phyloP scores from a whole-genome alignment of 2,113 vertebrate species.

The Colinus virginianus region DNA sequence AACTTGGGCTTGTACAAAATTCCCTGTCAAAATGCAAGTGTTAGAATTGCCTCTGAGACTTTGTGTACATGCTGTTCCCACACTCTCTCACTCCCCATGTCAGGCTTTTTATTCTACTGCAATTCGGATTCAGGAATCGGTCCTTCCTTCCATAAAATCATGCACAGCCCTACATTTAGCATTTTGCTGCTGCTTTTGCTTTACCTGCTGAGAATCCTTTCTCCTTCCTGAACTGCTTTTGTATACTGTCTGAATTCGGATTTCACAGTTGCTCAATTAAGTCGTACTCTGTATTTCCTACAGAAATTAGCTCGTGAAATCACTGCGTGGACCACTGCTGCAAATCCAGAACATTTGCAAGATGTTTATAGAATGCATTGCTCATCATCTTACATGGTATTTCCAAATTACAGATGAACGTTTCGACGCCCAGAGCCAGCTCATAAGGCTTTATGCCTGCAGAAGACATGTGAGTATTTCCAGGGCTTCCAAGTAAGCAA shows the following conservation, averaged over 20 bases:
- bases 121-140: slow-evolving; percentile 42
- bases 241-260: neutral
- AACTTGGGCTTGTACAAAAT: neutral
- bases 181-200: slow-evolving; percentile 10
- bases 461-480: neutral
- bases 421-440: neutral
- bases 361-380: neutral
- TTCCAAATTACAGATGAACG: neutral
- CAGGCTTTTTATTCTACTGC: slow-evolving; percentile 28
- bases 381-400: neutral
- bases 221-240: slow-evolving; percentile 26
- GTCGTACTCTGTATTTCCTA: neutral
- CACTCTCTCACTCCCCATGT: slow-evolving; percentile 44
- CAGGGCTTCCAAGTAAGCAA: neutral
- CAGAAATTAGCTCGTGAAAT: slow-evolving; percentile 24
- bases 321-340: neutral
- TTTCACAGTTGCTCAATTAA: slow-evolving; percentile 35
- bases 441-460: neutral
- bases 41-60: neutral
- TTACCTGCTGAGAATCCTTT: neutral
- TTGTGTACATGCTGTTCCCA: neutral
- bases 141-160: slow-evolving; percentile 28
- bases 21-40: slow-evolving; percentile 24
- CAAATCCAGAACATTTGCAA: neutral
- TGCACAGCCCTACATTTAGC: neutral